Base-by-base conservation (phyloP, 2,888 invertebrate species). In the Orgyia antiqua region DNA sequence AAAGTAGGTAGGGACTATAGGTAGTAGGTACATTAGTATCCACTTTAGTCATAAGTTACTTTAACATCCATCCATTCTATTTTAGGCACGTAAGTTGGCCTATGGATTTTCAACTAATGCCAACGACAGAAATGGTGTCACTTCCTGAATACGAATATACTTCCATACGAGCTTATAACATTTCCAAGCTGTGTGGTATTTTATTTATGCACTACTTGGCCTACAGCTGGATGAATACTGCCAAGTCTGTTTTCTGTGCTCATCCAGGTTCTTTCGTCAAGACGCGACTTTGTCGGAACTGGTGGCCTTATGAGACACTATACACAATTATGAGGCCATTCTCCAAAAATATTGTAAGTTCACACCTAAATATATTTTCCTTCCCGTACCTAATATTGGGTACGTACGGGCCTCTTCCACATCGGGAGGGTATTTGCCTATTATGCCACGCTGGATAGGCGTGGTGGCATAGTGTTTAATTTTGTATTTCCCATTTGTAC, bases 261-360 rank as follows among this genome's bases (percentile, higher is more conserved):
- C 96, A 97, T 74, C 97, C 97, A 1, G 97, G 97, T 7, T 96
- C 97, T 57, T 90, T 98, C 89, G 92, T 98, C 5, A 93, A 90
- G 36, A 92, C 96, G 0, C 82, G 89, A 29, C 36, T 98, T 19
- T 86, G 91, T 12, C 88, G 94, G 12, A 89, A 96, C 71, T 97
- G 95, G 92, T 97, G 96, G 95, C 63, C 93, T 2, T 95, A 92
- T 58, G 88, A 93, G 45, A 49, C 93, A 1, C 66, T 96, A 0
- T 97, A 95, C 65, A 88, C 90, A 3, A 24, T 94, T 0, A 94
- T 93, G 46, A 84, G 93, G 40, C 98, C 98, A 2, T 98, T 98
- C 71, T 94, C 96, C 3, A 99, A 98, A 76, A 93, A 94, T 11
- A 71, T 97, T 87, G 96, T 96, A 76, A 89, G 89, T 78, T n/a